Conservation (phyloP, 2,888 invertebrate genomes). For the Drosophila subsilvestris region DNA sequence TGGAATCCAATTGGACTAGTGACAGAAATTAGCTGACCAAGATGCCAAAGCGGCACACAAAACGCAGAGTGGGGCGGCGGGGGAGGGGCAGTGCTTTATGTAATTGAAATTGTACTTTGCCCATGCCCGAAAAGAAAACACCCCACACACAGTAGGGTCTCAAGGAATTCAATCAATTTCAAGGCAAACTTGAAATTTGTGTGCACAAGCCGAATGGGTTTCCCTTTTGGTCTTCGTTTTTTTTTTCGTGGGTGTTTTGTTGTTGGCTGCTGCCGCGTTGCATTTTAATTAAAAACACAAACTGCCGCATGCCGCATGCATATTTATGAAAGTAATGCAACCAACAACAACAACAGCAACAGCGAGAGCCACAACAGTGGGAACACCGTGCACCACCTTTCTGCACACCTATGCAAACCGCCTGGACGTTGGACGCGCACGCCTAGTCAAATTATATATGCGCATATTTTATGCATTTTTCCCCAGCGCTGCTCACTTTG, state of each 20-base stretch:
- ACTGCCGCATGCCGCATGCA: constrained; percentile 75
- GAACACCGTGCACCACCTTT: constrained; percentile 7
- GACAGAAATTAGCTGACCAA: constrained; percentile 45
- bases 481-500: constrained; percentile 64
- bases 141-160: constrained; percentile 8
- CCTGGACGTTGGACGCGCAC: constrained; percentile 59
- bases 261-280: constrained; percentile 47
- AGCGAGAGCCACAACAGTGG: constrained; percentile 22
- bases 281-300: constrained; percentile 76
- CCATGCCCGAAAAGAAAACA: not conserved
- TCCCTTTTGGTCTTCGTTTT: constrained; percentile 27
- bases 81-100: constrained; percentile 50
- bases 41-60: constrained; percentile 20
- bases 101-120: constrained; percentile 66
- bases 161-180: constrained; percentile 72
- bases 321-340: constrained; percentile 75
- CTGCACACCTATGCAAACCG: constrained; percentile 30
- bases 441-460: constrained; percentile 78
- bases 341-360: constrained; percentile 27
- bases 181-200: constrained; percentile 56
- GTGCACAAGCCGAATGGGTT: constrained; percentile 16
- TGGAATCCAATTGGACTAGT: constrained; percentile 41
- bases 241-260: constrained; percentile 18
- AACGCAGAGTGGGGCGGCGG: no score
- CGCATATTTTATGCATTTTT: constrained; percentile 79